Percentiles rank a stretch among this genome's conserved stretches.
phyloP scores from a whole-genome alignment of 2,888 invertebrate genomes.

The Alloplasta piceator region DNA sequence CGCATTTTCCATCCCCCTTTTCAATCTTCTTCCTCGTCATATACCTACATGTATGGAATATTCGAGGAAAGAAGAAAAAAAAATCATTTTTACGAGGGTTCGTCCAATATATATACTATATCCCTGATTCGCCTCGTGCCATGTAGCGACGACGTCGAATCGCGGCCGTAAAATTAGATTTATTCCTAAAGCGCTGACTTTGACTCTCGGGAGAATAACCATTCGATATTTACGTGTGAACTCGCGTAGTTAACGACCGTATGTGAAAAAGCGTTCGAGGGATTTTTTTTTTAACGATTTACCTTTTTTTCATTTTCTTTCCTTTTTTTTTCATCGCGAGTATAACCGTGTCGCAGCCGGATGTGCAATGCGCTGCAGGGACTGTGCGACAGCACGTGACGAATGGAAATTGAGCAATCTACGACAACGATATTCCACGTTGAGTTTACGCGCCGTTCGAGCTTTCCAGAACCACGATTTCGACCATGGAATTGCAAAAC shows the following conservation, averaged over 20 bases:
- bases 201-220: conserved; percentile 50
- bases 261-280: conserved; percentile 12
- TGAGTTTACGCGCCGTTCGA: neutral
- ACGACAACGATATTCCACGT: conserved; percentile 9
- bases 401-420: conserved; percentile 41
- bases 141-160: conserved; percentile 49
- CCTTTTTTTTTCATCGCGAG: conserved; percentile 24
- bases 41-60: neutral
- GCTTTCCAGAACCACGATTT: neutral
- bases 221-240: conserved; percentile 56
- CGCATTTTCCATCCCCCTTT: no score
- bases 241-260: conserved; percentile 48
- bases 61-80: neutral
- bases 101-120: conserved; percentile 57
- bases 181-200: conserved; percentile 60
- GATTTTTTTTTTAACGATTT: conserved; percentile 24
- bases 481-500: neutral
- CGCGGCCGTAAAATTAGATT: conserved; percentile 64
- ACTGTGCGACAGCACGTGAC: neutral
- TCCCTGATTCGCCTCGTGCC: conserved; percentile 22
- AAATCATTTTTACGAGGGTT: conserved; percentile 61
- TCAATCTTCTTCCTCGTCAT: no score
- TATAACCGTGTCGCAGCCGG: neutral
- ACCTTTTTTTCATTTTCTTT: neutral
- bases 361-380: neutral